Evolutionary conservation across 2,888 invertebrate genomes (phyloP).

Genomic region (Therioaphis trifolii): DNA sequence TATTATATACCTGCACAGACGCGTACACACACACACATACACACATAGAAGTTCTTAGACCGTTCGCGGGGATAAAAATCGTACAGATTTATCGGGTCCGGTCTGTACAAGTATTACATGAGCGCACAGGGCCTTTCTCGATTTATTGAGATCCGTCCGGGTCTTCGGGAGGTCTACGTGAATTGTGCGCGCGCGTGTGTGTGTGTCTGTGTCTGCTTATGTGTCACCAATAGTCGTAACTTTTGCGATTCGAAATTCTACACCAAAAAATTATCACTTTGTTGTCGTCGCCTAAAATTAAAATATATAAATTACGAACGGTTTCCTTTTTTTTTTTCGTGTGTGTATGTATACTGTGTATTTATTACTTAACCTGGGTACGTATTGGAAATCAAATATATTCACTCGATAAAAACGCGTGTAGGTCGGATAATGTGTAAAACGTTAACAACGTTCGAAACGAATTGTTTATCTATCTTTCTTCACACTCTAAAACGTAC

Average conservation of each 20-base stretch:
- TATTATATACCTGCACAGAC: neutral
- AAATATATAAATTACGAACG: slow-evolving; percentile 29
- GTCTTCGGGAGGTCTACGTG: slow-evolving; percentile 3
- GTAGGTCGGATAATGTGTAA: neutral
- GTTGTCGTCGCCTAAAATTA: slow-evolving; percentile 20
- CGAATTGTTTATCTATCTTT: neutral
- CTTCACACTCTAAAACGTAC: neutral
- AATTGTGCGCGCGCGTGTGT: neutral
- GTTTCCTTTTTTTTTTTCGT: neutral
- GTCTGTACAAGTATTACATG: neutral
- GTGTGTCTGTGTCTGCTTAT: neutral
- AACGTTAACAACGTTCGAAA: neutral
- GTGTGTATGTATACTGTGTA: neutral
- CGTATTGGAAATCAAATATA: slow-evolving; percentile 15
- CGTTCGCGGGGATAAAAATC: slow-evolving; percentile 57
- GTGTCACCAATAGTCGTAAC: neutral
- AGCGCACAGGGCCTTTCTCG: slow-evolving; percentile 32
- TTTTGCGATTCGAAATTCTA: slow-evolving; percentile 31
- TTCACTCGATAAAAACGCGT: neutral
- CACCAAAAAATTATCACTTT: slow-evolving; percentile 47
- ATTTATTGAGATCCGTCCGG: slow-evolving; percentile 53
- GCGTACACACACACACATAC: neutral
- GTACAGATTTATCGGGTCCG: slow-evolving; percentile 56
- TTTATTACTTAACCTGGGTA: neutral
- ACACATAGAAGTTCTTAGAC: neutral